phyloP scores from a whole-genome alignment of 2,888 invertebrate genomes.

The Amiota minor region DNA sequence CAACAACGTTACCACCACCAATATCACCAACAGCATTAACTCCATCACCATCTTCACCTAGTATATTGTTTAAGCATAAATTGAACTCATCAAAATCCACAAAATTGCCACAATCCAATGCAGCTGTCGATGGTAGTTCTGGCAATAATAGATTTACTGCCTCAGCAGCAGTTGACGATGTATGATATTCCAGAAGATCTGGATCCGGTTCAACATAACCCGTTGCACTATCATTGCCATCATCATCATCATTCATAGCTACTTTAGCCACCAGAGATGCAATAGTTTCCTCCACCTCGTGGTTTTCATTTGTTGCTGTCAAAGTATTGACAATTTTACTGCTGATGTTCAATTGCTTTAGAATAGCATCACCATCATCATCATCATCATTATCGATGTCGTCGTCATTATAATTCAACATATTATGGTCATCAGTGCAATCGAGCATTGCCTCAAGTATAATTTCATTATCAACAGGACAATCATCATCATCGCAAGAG shows the following conservation, averaged over 20 bases:
- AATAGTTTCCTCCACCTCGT: constrained; percentile 3
- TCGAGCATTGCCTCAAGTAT: too few relatives aligned
- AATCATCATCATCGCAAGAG: constrained; percentile 33
- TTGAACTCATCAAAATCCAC: constrained; percentile 70
- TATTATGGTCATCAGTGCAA: constrained; percentile 1
- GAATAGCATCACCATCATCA: constrained; percentile 21
- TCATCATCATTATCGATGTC: constrained; percentile 36
- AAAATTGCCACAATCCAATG: constrained; percentile 62
- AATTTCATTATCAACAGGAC: constrained; percentile 13
- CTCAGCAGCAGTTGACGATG: constrained; percentile 47
- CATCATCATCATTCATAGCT: not conserved
- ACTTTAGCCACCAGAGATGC: not conserved
- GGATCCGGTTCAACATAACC: constrained; percentile 52
- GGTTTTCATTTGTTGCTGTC: not conserved
- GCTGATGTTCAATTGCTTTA: constrained; percentile 28
- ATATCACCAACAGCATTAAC: constrained; percentile 14
- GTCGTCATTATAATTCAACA: constrained; percentile 38
- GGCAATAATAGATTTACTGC: constrained; percentile 61
- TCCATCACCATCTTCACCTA: constrained; percentile 62
- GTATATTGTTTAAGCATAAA: constrained; percentile 65
- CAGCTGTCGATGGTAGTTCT: constrained; percentile 56
- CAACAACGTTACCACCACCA: not conserved
- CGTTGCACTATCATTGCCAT: constrained; percentile 37
- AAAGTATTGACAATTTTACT: not conserved
- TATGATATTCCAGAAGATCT: constrained; percentile 53